Evolutionary conservation across 1,140 invertebrate genomes (phyloP), one percentile per base, ranked within the genome.

Genomic region (Mactra quadrangularis): DNA sequence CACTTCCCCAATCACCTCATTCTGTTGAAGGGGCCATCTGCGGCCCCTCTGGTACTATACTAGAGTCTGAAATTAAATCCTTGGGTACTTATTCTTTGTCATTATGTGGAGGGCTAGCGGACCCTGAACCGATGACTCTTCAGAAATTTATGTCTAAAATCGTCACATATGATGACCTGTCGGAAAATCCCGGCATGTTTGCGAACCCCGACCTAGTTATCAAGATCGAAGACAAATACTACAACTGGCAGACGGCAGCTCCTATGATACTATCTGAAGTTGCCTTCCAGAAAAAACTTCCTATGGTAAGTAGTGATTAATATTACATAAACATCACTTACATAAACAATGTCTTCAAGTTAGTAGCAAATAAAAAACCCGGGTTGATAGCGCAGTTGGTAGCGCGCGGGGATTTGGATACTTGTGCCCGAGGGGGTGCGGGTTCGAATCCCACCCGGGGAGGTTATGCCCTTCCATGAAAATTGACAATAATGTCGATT

Each of bases 1-100:
- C 97, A 33, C 93, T 99, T 70, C 97, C 98, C 1, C 97, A 98
- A 89, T 98, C 97, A 60, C 98, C 98, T 0, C 96, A 97, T 86
- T 97, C 97, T 71, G 95, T 96, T 27, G 97, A 97, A 89, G 96
- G 96, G 22, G 96, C 95, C 19, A 94, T 92, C 15, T 88, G 91
- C 29, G 91, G 91, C 7, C 89, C 89, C 31, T 41, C 71, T 6
- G 55, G 45, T 27, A 89, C 82, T 55, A 88, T 89, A 64, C 86
- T 90, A 19, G 64, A 86, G 59, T 91, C 90, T n/a, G 90, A 91
- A 66, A 87, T 91, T 3, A 95, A n/a, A 92, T 94, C 76, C 50
- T 84, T 91, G 11, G 87, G 87, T 27, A 83, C 83, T 9, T 87
- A 90, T 25, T 88, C 89, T 1, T 91, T 98, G 87, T 98, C 97